These are phyloP conservation scores for Cotesia glomerata DNA, from an alignment of 1,140 invertebrate species.

Conservation along the genomic window DNA sequence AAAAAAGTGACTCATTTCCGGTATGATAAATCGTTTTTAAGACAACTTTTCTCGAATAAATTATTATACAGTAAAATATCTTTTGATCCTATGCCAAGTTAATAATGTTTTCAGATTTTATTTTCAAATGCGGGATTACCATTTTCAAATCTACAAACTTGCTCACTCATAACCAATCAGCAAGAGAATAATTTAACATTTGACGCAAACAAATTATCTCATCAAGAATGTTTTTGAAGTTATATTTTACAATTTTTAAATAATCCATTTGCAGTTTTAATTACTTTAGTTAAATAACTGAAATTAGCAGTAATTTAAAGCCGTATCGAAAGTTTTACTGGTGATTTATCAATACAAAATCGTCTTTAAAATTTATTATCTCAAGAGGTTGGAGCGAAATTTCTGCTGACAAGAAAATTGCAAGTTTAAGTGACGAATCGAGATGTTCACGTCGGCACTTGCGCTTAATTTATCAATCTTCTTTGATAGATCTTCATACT, in stretches of 20 bases:
- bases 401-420: neutral
- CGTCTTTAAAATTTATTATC: conserved; percentile 7
- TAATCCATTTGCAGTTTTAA: neutral
- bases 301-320: neutral
- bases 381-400: neutral
- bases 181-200: neutral
- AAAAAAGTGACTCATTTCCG: neutral
- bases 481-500: neutral
- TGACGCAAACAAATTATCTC: neutral
- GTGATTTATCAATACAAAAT: conserved; percentile 4
- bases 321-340: neutral
- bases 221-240: no score
- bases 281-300: neutral
- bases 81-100: neutral
- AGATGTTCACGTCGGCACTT: neutral
- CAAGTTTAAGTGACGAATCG: neutral
- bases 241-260: neutral
- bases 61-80: neutral
- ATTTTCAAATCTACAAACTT: no score
- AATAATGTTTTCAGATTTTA: neutral
- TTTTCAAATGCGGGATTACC: no score
- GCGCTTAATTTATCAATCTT: neutral
- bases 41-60: neutral
- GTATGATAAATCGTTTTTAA: neutral
- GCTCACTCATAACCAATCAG: neutral